Conservation (phyloP, 2,888 invertebrate species). For the Agrotis segetum region DNA sequence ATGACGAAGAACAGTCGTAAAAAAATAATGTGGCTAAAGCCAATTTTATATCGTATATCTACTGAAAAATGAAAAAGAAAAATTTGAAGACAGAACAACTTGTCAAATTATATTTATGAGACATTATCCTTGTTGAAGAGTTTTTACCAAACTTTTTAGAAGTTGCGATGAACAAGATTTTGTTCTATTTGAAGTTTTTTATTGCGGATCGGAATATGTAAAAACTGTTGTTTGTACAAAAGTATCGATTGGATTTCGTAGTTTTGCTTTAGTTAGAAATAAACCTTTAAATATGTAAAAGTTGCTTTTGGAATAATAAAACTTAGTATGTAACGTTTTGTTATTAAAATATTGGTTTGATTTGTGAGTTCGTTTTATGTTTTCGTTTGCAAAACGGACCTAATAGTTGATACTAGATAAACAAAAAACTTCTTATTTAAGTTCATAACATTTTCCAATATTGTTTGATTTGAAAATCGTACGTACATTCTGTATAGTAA, state of each 20-base stretch:
- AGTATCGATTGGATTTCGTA: conserved; percentile 18
- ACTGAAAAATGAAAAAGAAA: conserved; percentile 1
- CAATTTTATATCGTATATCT: conserved; percentile 8
- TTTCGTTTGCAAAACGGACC: too few species aligned
- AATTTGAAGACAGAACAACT: conserved; percentile 24
- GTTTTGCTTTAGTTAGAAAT: neutral
- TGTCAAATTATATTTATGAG: conserved; percentile 42
- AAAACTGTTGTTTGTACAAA: conserved; percentile 9
- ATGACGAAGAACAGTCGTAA: too few species aligned
- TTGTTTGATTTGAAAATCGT: neutral
- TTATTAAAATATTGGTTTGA: too few species aligned
- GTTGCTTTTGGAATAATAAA: too few species aligned
- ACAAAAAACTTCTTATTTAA: too few species aligned
- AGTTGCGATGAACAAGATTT: conserved; percentile 39
- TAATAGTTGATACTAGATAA: too few species aligned
- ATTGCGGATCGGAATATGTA: conserved; percentile 26
- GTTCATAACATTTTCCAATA: neutral
- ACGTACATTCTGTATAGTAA: too few species aligned
- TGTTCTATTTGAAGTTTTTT: conserved; percentile 33
- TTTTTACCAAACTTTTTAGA: conserved; percentile 31
- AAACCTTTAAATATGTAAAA: neutral
- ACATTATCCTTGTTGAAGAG: conserved; percentile 44
- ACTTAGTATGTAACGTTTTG: too few species aligned
- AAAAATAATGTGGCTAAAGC: neutral
- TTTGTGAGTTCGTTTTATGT: too few species aligned